Evolutionary conservation across 2,888 invertebrate species (phyloP), one percentile per base, ranked within the genome.

Genomic region (Perdita meconis): DNA sequence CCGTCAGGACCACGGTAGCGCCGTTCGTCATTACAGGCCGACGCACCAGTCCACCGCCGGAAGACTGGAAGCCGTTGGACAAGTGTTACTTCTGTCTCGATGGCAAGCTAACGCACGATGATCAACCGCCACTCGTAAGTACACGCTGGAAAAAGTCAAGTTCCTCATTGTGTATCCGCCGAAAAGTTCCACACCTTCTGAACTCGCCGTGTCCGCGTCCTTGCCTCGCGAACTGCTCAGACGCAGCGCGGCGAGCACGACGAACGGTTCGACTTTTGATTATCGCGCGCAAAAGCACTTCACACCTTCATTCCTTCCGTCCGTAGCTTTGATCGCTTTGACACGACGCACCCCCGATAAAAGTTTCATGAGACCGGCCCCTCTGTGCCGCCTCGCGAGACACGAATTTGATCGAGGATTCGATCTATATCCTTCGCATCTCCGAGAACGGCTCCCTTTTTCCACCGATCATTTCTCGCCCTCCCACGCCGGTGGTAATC

Each of bases 41-140:
- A 80, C 89, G 90, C 68, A 82, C 85, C 80, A 92, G 92, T 84
- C 92, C 92, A 78, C 92, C 92, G 63, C 92, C 92, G 65, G 90
- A 93, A 91, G 97, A 97, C 92, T 97, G 97, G 97, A 96, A 95
- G 92, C 97, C 97, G 87, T 94, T 95, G 92, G 96, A 95, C 92
- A 96, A 96, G 94, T 97, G 97, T 93, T 95, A 96, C 94, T 96
- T 97, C 93, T 97, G 97, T 93, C 95, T 95, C 92, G 95, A 95
- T 94, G 95, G 95, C 93, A 95, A 95, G 93, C 94, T 95, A 93
- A 90, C 93, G 92, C 92, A 93, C 93, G 91, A 93, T 91, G 90
- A 93, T 85, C 94, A 93, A 92, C 93, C 94, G 92, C 94, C 93
- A 88, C 93, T 94, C 93, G 94, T 94, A 89, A 93, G 94, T 92